Evolutionary conservation across 2,113 vertebrate species (phyloP), one percentile per base, ranked within the genome.

Genomic region (Acanthisitta chloris): DNA sequence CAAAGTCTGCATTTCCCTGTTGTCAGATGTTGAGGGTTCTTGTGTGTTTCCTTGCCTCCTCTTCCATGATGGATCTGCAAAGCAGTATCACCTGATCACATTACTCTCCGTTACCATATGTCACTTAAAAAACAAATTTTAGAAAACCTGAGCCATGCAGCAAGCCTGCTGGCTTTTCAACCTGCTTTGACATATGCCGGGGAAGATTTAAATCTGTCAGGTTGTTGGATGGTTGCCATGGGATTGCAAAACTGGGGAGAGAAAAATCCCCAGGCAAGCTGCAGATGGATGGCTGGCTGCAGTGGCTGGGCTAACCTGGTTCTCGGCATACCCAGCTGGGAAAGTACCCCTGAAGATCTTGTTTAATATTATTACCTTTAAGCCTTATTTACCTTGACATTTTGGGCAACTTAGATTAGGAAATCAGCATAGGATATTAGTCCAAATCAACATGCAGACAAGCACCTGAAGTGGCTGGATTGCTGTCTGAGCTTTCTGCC

Each of bases 171-270:
- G 90, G 76, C 82, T 93, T 84, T 83, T 88, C 94, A 94, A 72
- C 94, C 86, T 84, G 88, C 65, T 86, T 81, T 95, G 79, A 88
- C 94, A 94, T 84, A 88, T 71, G 85, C 65, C 26, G 54, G 55
- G 67, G 92, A 90, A 94, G 96, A 93, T 93, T 94, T 95, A 95
- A 93, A 95, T 64, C 88, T 96, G 88, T 90, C 93, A 84, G 51
- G 77, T 69, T 86, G 65, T 74, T 90, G 88, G 82, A 92, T 74
- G 86, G 67, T 94, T 96, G 92, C 92, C 88, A 92, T 78, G 86
- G 93, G 90, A 83, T 86, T 88, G 88, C 64, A 81, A 78, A 89
- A 65, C 1, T 0, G 10, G 43, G 29, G 48, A 82, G 90, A 82
- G 62, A 82, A 73, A 84, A 92, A 70, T 92, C 81, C 70, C 74